phyloP scores from a whole-genome alignment of 2,797 vertebrate species.

The Hypotaenidia philippensis region DNA sequence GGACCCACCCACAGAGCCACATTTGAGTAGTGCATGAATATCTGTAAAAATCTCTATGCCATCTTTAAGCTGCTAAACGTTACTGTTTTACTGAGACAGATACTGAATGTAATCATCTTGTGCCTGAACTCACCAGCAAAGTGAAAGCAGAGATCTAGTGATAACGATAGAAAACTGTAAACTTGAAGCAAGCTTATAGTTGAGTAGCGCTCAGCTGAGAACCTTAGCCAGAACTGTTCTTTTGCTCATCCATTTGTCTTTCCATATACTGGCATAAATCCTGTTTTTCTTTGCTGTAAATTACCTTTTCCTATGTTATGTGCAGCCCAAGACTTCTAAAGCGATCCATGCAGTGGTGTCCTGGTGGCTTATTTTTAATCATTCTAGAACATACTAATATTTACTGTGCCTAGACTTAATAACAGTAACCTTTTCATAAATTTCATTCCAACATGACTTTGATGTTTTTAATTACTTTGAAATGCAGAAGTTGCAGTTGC shows the following conservation, averaged over 20 bases:
- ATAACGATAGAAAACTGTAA: slow-evolving; percentile 46
- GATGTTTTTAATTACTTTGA: slow-evolving; percentile 43
- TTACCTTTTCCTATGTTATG: slow-evolving; percentile 17
- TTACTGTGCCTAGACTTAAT: slow-evolving; percentile 38
- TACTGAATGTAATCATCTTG: slow-evolving; percentile 84
- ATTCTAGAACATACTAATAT: slow-evolving; percentile 51
- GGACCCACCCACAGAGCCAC: slow-evolving; percentile 89
- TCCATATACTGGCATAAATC: not conserved
- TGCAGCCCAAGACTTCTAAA: slow-evolving; percentile 20
- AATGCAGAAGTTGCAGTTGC: slow-evolving; percentile 50
- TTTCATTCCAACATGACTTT: slow-evolving; percentile 65
- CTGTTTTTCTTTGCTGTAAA: slow-evolving; percentile 20
- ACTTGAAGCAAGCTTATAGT: slow-evolving; percentile 49
- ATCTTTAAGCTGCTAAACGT: slow-evolving; percentile 87
- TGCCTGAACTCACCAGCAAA: slow-evolving; percentile 86
- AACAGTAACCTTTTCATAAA: slow-evolving; percentile 50
- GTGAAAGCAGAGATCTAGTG: slow-evolving; percentile 62
- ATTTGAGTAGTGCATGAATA: slow-evolving; percentile 82
- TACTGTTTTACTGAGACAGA: slow-evolving; percentile 84
- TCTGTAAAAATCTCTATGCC: slow-evolving; percentile 36
- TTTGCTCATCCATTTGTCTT: not conserved
- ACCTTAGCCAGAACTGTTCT: not conserved
- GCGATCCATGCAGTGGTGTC: not conserved
- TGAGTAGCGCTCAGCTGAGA: not conserved
- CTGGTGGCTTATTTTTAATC: not conserved